phyloP scores from a whole-genome alignment of 2,888 invertebrate genomes.

The Steinernema hermaphroditum region DNA sequence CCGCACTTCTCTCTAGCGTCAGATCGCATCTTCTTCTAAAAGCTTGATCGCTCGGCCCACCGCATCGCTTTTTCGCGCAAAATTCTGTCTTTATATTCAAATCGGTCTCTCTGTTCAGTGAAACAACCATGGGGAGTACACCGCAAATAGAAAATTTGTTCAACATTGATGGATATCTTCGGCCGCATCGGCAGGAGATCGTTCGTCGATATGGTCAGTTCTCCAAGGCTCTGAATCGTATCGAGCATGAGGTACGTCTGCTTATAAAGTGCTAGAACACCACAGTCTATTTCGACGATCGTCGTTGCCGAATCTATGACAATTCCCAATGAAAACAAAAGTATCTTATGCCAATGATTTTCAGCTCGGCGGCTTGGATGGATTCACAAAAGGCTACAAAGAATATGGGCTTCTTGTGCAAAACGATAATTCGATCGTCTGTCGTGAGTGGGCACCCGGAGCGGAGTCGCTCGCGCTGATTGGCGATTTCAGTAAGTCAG shows the following conservation, averaged over 20 bases:
- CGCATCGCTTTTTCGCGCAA: no score
- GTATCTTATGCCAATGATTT: no score
- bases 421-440: slow-evolving; percentile 81
- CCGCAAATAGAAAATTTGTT: slow-evolving; percentile 80
- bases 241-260: slow-evolving; percentile 53
- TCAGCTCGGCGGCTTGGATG: slow-evolving; percentile 73
- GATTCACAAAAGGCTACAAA: slow-evolving; percentile 84
- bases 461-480: slow-evolving; percentile 84
- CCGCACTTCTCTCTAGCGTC: no score
- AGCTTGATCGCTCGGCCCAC: no score
- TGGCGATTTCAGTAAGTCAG: slow-evolving; percentile 86
- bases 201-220: slow-evolving; percentile 77
- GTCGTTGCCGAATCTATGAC: no score
- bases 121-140: slow-evolving; percentile 47
- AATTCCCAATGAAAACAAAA: not conserved
- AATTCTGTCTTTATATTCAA: no score
- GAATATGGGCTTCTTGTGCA: slow-evolving; percentile 85
- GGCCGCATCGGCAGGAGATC: slow-evolving; percentile 83
- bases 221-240: slow-evolving; percentile 46
- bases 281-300: no score
- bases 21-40: no score
- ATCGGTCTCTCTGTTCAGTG: no score
- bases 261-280: no score
- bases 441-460: slow-evolving; percentile 97
- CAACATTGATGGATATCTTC: slow-evolving; percentile 82